Evolutionary conservation across 2,113 vertebrate species (phyloP), one percentile per base, ranked within the genome.

Genomic region (Ophiodon elongatus): DNA sequence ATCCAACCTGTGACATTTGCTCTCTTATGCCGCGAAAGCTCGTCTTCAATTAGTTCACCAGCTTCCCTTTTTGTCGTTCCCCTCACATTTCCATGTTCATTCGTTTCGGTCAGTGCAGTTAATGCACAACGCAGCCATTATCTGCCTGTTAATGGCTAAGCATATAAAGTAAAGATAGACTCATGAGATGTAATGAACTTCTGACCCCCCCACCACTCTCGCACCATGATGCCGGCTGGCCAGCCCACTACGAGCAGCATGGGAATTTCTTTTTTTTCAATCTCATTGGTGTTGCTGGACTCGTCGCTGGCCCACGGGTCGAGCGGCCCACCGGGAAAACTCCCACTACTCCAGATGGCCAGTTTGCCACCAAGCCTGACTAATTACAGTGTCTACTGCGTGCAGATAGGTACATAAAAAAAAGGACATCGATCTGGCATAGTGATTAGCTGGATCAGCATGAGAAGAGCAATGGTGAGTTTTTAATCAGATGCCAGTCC

Each of bases 331-430:
- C 73, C 1, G 85, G 87, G 87, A 85, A 71, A 88, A 85, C 86
- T 82, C 86, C 76, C 70, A 89, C 86, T 29, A 68, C 43, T 87
- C 72, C 89, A 92, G 88, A 91, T 92, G 91, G 88, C 70, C 60
- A 57, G 59, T 75, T 88, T 77, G 76, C 82, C 80, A 88, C 17
- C 4, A 2, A 77, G 70, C 17, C 80, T 90, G 88, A 80, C 82
- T 91, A 90, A 91, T 90, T 87, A 76, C 76, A 68, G 74, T 27
- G 78, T 60, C 72, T 68, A 72, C 57, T 84, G 35, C 79, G 77
- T 66, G 63, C 29, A 85, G 33, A 77, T 43, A 64, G 68, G 17
- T 31, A 60, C 27, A 21, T 7, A 19, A 29, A 76, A 84, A 87
- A 67, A 75, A 68, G 56, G 54, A 76, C 66, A 71, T 57, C 27